These are phyloP conservation scores for Aplysia californica DNA, from an alignment of 1,140 invertebrate genomes.

Conservation along the genomic window DNA sequence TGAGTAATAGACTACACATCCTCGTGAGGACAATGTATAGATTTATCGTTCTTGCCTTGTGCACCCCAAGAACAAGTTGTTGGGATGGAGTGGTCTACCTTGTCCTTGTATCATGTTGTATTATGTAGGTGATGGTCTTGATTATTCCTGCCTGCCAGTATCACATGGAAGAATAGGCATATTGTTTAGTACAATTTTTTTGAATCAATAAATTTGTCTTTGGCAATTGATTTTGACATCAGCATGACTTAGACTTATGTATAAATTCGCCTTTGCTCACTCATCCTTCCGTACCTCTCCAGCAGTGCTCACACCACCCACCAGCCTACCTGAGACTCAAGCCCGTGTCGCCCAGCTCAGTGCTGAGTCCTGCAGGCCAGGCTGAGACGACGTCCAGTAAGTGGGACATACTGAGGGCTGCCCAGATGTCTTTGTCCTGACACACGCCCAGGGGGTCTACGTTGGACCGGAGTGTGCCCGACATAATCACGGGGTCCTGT, in stretches of 20 bases:
- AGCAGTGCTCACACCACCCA: not conserved
- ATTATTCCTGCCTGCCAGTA: no score
- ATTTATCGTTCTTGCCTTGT: no score
- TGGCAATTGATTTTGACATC: no score
- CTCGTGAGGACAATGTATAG: no score
- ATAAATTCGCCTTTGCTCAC: not conserved
- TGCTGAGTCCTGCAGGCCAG: constrained; percentile 58
- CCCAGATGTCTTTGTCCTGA: constrained; percentile 77
- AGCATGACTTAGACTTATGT: no score
- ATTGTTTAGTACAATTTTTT: not conserved
- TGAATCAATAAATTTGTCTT: no score
- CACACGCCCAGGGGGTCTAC: constrained; percentile 85
- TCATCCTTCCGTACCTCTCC: not conserved
- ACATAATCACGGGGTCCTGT: constrained; percentile 68
- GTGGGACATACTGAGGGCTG: constrained; percentile 78
- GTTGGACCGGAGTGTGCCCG: constrained; percentile 78
- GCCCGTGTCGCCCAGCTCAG: constrained; percentile 66
- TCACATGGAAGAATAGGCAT: not conserved
- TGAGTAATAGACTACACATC: no score
- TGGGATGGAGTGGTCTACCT: no score
- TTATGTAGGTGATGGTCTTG: no score
- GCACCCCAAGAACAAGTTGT: no score
- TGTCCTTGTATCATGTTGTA: no score
- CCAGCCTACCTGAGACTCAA: constrained; percentile 67
- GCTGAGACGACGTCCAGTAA: constrained; percentile 59